Evolutionary conservation across 1,140 invertebrate species (phyloP).

Genomic region (Caenorhabditis tropicalis): DNA sequence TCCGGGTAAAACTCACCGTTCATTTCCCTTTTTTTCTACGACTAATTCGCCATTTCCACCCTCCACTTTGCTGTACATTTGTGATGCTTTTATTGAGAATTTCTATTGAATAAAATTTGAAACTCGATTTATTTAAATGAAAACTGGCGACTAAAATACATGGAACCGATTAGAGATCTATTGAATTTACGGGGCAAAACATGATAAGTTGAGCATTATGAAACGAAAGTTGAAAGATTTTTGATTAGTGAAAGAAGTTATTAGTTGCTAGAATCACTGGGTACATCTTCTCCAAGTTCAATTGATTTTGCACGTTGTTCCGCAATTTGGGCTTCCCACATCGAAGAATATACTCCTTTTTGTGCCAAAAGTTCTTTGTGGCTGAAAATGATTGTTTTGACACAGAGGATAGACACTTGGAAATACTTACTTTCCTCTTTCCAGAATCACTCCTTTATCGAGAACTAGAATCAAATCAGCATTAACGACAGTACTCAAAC

Average conservation of each 20-base stretch:
- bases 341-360: conserved; percentile 32
- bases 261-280: conserved; percentile 5
- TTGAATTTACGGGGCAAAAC: background rate
- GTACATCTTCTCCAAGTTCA: background rate
- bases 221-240: background rate
- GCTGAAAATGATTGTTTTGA: conserved; percentile 27
- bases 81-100: background rate
- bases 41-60: background rate
- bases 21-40: background rate
- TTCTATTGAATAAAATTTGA: background rate
- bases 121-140: background rate
- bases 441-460: conserved; percentile 62
- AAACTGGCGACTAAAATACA: background rate
- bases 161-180: background rate
- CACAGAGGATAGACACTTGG: background rate
- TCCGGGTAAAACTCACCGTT: conserved; percentile 8
- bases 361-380: conserved; percentile 36
- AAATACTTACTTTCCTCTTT: conserved; percentile 63
- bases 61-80: conserved; percentile 17
- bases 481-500: conserved; percentile 59
- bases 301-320: conserved; percentile 35
- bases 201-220: background rate
- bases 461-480: conserved; percentile 66
- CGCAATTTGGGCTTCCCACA: conserved; percentile 51
- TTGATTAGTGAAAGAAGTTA: background rate